These are phyloP conservation scores for Zaprionus capensis DNA, from an alignment of 1,140 invertebrate species.

Conservation along the genomic window DNA sequence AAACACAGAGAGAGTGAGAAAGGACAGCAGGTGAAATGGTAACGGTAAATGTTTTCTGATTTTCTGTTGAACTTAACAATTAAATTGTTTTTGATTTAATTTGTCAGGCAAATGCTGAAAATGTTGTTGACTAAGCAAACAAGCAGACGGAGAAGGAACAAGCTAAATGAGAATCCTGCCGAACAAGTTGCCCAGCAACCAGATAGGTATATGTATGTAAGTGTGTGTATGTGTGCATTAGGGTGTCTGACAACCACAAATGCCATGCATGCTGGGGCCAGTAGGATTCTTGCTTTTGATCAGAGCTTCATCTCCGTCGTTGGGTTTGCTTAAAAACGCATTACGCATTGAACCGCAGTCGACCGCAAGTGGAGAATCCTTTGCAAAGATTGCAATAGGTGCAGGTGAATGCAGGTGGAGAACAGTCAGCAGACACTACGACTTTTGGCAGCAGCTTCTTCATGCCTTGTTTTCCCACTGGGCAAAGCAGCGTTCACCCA, in stretches of 20 bases:
- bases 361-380: conserved; percentile 71
- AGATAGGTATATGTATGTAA: not conserved
- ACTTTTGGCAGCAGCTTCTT: not conserved
- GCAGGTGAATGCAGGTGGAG: not conserved
- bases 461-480: not conserved
- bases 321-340: conserved; percentile 71
- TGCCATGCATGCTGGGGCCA: conserved; percentile 10
- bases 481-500: not conserved
- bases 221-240: conserved; percentile 4
- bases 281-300: conserved; percentile 53
- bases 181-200: not conserved
- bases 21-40: conserved; percentile 13
- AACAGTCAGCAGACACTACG: not conserved
- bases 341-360: conserved; percentile 35
- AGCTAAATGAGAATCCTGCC: not conserved
- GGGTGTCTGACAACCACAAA: conserved; percentile 32
- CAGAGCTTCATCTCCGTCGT: conserved; percentile 14
- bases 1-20: conserved; percentile 1
- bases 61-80: conserved; percentile 40
- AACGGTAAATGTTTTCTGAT: conserved; percentile 28
- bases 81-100: conserved; percentile 70
- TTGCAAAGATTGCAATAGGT: not conserved
- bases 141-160: conserved; percentile 3
- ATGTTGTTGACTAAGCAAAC: conserved; percentile 70
- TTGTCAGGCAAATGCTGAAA: conserved; percentile 48